A percentile compares a stretch with the other conserved stretches of the same genome.
phyloP scores from a whole-genome alignment of 2,113 vertebrate genomes.

The Vidua macroura region DNA sequence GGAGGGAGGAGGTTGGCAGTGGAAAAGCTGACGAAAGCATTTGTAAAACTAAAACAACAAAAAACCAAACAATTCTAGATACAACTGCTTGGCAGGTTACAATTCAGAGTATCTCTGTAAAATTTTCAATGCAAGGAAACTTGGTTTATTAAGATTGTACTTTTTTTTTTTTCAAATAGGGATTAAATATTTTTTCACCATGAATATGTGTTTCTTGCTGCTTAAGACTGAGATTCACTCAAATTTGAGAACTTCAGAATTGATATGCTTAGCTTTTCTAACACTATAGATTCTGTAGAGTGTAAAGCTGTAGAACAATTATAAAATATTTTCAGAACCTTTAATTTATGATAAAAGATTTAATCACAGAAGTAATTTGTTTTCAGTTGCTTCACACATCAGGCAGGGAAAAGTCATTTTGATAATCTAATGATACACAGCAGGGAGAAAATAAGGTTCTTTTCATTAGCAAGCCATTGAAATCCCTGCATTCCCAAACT shows the following conservation, averaged over 20 bases:
- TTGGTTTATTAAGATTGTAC: neutral
- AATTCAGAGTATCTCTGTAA: neutral
- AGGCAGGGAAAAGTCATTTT: conserved; percentile 17
- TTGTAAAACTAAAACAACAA: conserved; percentile 78
- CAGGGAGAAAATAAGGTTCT: conserved; percentile 28
- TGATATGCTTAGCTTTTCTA: neutral
- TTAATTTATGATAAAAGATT: conserved; percentile 15
- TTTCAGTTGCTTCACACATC: conserved; percentile 36
- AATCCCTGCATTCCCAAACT: neutral
- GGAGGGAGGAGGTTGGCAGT: conserved; percentile 54
- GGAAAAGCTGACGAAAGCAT: conserved; percentile 81
- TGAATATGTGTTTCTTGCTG: neutral
- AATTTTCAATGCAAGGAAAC: neutral
- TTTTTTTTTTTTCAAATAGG: neutral
- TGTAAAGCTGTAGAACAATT: neutral
- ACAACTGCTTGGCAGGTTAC: neutral
- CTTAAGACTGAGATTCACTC: neutral
- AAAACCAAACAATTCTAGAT: neutral
- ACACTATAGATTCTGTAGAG: neutral
- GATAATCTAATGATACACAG: conserved; percentile 48
- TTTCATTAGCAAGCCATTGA: conserved; percentile 39
- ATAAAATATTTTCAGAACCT: conserved; percentile 1
- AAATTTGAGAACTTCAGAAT: neutral
- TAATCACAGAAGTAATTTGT: conserved; percentile 36
- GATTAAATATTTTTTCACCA: neutral